These are phyloP conservation scores for Mythimna impura DNA, from an alignment of 2,888 invertebrate species.

Conservation along the genomic window DNA sequence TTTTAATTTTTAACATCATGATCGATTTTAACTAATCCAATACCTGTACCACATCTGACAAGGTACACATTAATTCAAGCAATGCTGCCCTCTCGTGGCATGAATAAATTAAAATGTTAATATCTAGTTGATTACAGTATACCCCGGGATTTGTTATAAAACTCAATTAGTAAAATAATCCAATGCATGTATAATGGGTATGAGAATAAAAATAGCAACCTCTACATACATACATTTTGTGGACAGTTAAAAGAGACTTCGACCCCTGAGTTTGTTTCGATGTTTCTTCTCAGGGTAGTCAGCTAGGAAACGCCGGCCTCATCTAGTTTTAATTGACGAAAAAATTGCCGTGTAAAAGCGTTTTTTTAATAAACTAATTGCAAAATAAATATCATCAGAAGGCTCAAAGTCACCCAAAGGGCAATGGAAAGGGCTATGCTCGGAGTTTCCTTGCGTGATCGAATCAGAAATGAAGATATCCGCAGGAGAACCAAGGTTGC, in stretches of 20 bases:
- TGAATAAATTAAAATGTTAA: slow-evolving; percentile 52
- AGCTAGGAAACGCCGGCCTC: too few species aligned
- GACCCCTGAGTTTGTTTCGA: too few species aligned
- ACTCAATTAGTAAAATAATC: slow-evolving; percentile 24
- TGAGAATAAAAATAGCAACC: not conserved
- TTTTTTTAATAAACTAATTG: too few species aligned
- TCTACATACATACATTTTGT: not conserved
- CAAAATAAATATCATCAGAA: too few species aligned
- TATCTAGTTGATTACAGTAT: slow-evolving; percentile 5
- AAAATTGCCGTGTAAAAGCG: too few species aligned
- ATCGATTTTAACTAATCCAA: not conserved
- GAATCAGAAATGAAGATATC: too few species aligned
- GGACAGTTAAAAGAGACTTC: not conserved
- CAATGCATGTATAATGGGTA: slow-evolving; percentile 1
- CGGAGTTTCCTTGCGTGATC: too few species aligned
- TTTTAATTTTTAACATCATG: not conserved
- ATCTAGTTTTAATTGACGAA: too few species aligned
- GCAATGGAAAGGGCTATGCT: too few species aligned
- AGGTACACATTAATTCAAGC: slow-evolving; percentile 9
- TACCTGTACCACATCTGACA: not conserved
- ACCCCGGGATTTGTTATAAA: slow-evolving; percentile 8
- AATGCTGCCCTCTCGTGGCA: not conserved
- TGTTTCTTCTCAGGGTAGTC: too few species aligned
- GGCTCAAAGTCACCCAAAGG: too few species aligned
- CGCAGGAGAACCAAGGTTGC: too few species aligned